phyloP scores from a whole-genome alignment of 2,888 invertebrate species.

The Zelleria hepariella region DNA sequence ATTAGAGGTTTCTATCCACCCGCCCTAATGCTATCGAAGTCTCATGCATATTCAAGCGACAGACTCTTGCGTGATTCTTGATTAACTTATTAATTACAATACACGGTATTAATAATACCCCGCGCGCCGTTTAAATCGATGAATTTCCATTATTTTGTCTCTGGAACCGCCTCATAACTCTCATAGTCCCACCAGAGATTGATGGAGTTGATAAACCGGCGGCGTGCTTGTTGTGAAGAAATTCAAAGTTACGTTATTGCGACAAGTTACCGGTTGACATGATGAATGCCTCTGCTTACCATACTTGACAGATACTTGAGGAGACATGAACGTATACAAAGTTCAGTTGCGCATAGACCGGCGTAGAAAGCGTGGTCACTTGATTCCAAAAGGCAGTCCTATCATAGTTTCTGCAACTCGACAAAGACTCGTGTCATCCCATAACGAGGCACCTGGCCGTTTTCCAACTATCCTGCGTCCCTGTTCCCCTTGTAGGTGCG shows the following conservation, averaged over 20 bases:
- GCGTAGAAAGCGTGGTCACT: neutral
- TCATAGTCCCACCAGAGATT: neutral
- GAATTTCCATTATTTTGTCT: neutral
- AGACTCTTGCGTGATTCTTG: slow-evolving; percentile 2
- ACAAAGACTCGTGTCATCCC: neutral
- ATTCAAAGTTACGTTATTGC: neutral
- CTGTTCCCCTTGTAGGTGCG: neutral
- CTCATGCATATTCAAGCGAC: neutral
- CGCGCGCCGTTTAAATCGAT: neutral
- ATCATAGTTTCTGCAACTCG: neutral
- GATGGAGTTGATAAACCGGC: neutral
- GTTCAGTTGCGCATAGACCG: neutral
- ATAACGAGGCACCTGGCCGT: neutral
- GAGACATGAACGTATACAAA: too few species aligned
- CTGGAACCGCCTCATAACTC: neutral
- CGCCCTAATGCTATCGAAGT: neutral
- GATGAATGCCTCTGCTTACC: neutral
- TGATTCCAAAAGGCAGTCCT: too few species aligned
- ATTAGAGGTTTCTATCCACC: neutral
- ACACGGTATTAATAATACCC: neutral
- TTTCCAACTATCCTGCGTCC: neutral
- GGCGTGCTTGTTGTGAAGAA: neutral
- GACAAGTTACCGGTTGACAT: too few species aligned
- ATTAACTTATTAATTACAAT: slow-evolving; percentile 5
- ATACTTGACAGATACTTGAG: neutral